Conservation (phyloP, 1,140 invertebrate genomes). For the Pogonognathellus flavescens region DNA sequence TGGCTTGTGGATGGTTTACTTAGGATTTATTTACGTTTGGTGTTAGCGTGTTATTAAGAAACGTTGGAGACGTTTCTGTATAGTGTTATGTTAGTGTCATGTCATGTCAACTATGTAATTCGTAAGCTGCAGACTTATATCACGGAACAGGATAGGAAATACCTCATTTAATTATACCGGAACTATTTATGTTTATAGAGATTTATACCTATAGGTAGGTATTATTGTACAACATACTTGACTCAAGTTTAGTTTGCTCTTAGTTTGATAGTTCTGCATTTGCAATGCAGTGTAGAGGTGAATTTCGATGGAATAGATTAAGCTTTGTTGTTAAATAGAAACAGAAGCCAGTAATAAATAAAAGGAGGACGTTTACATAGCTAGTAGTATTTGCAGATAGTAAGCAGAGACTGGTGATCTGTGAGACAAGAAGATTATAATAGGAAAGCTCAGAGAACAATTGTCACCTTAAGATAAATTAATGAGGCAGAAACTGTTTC, state of each 20-base stretch:
- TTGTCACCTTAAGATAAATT: slow-evolving; percentile 62
- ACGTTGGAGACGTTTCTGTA: too few relatives aligned
- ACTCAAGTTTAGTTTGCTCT: too few relatives aligned
- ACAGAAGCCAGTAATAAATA: neutral
- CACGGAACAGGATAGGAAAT: too few relatives aligned
- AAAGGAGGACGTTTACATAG: neutral
- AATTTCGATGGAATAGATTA: neutral
- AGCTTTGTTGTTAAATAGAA: slow-evolving; percentile 26
- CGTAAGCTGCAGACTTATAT: too few relatives aligned
- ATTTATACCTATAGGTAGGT: neutral
- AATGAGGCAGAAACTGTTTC: slow-evolving; percentile 52
- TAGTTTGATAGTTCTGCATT: neutral
- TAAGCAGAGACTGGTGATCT: neutral
- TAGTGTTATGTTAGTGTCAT: too few relatives aligned
- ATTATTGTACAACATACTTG: too few relatives aligned
- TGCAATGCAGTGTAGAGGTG: neutral
- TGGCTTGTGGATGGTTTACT: too few relatives aligned
- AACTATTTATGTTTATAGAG: too few relatives aligned
- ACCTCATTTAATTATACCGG: too few relatives aligned
- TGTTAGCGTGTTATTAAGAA: too few relatives aligned
- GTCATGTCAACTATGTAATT: too few relatives aligned
- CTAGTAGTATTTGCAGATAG: neutral
- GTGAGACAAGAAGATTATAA: slow-evolving; percentile 46
- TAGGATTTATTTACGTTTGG: too few relatives aligned
- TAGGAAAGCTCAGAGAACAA: slow-evolving; percentile 49